Percentiles rank a stretch among this genome's conserved stretches.
These are phyloP conservation scores for Amphipyra berbera DNA, from an alignment of 2,888 invertebrate species.

Conservation along the genomic window DNA sequence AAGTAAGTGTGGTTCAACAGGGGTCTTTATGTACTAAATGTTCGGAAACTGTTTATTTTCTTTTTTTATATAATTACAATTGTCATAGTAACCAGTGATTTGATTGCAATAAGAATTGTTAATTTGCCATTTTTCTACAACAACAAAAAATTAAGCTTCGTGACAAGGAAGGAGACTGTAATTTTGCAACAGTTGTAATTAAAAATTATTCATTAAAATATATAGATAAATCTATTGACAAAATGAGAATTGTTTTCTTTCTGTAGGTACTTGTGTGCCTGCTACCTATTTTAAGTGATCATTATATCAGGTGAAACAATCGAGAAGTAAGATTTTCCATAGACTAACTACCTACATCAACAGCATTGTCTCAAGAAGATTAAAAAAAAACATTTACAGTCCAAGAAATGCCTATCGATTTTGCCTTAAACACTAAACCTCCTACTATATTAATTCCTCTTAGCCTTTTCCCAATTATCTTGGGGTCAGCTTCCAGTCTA, in stretches of 20 bases:
- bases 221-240: constrained; percentile 90
- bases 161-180: constrained; percentile 80
- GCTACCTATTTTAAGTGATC: too few species aligned
- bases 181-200: constrained; percentile 85
- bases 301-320: too few species aligned
- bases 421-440: too few species aligned
- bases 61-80: constrained; percentile 40
- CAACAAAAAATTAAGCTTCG: constrained; percentile 71
- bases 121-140: constrained; percentile 81
- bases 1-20: background rate
- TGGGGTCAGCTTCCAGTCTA: too few species aligned
- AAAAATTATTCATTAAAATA: constrained; percentile 89
- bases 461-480: too few species aligned
- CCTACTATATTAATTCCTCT: too few species aligned
- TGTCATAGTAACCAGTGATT: constrained; percentile 68
- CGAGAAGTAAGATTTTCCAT: too few species aligned
- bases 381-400: too few species aligned
- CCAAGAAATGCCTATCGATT: too few species aligned
- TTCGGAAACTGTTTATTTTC: constrained; percentile 24
- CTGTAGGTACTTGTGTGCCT: background rate
- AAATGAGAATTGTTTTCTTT: constrained; percentile 77
- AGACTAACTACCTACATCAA: too few species aligned
- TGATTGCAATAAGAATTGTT: constrained; percentile 79
- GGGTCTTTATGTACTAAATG: constrained; percentile 37
- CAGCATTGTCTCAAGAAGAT: too few species aligned